These are phyloP conservation scores for Tapirus terrestris DNA, from an alignment of 2,113 vertebrate species.

Conservation along the genomic window DNA sequence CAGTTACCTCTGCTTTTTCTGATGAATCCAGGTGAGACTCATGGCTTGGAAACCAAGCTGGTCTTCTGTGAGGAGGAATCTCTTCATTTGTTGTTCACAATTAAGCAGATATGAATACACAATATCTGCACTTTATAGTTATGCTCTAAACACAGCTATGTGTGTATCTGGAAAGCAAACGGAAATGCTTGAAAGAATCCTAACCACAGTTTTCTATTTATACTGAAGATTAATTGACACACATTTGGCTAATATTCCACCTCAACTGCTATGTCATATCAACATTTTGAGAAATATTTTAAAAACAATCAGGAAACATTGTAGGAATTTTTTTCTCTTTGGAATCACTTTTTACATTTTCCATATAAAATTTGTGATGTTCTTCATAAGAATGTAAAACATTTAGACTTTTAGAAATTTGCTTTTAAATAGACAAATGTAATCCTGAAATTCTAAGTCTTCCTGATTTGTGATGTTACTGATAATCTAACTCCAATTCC, in stretches of 20 bases:
- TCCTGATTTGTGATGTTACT: neutral
- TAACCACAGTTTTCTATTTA: neutral
- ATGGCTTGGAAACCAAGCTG: neutral
- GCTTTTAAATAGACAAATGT: neutral
- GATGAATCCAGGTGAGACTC: neutral
- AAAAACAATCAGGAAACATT: neutral
- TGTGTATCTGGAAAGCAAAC: neutral
- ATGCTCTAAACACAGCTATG: neutral
- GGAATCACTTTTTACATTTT: neutral
- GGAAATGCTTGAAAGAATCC: neutral
- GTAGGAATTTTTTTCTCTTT: neutral
- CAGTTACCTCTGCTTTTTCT: neutral
- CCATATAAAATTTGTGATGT: neutral
- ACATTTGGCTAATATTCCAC: neutral
- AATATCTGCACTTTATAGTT: neutral
- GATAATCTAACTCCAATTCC: neutral
- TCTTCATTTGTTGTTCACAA: neutral
- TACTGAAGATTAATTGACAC: neutral
- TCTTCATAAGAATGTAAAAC: neutral
- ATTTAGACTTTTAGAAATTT: neutral
- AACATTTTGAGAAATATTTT: neutral
- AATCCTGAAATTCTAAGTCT: neutral
- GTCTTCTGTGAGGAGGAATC: neutral
- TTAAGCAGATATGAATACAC: neutral
- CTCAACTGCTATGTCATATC: neutral